Evolutionary conservation across 2,888 invertebrate genomes (phyloP).

Genomic region (Caenorhabditis sp.): DNA sequence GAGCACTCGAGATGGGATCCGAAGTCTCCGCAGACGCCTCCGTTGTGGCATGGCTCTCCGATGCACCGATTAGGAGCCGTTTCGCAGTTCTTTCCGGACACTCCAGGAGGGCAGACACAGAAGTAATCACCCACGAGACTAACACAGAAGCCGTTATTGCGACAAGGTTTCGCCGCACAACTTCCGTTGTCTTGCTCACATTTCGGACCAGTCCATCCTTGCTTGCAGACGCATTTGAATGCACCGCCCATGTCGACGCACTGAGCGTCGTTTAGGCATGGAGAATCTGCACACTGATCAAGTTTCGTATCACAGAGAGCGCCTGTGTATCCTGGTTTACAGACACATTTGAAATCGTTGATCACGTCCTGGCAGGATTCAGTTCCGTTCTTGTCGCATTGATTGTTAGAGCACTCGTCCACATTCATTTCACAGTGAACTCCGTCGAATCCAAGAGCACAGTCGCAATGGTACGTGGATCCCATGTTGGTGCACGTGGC

Average conservation of each 20-base stretch:
- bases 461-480: slow-evolving; percentile 89
- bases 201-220: slow-evolving; percentile 74
- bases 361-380: slow-evolving; percentile 87
- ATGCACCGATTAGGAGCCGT: slow-evolving; percentile 95
- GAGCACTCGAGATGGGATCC: slow-evolving; percentile 95
- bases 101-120: slow-evolving; percentile 85
- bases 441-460: slow-evolving; percentile 93
- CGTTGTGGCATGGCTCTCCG: slow-evolving; percentile 95
- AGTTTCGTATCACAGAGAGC: slow-evolving; percentile 85
- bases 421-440: slow-evolving; percentile 90
- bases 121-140: slow-evolving; percentile 91
- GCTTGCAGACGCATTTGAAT: slow-evolving; percentile 91
- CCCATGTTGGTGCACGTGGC: slow-evolving; percentile 87
- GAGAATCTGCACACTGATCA: slow-evolving; percentile 83
- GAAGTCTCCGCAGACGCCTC: slow-evolving; percentile 94
- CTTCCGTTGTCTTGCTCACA: slow-evolving; percentile 92
- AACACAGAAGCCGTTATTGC: slow-evolving; percentile 93
- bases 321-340: slow-evolving; percentile 91
- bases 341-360: slow-evolving; percentile 85
- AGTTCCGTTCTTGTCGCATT: slow-evolving; percentile 54
- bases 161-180: slow-evolving; percentile 90
- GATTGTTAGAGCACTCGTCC: slow-evolving; percentile 87
- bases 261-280: slow-evolving; percentile 87
- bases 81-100: slow-evolving; percentile 96
- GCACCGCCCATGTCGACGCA: slow-evolving; percentile 83